Conservation (phyloP, 2,113 vertebrate species). For the Festucalex cinctus region DNA sequence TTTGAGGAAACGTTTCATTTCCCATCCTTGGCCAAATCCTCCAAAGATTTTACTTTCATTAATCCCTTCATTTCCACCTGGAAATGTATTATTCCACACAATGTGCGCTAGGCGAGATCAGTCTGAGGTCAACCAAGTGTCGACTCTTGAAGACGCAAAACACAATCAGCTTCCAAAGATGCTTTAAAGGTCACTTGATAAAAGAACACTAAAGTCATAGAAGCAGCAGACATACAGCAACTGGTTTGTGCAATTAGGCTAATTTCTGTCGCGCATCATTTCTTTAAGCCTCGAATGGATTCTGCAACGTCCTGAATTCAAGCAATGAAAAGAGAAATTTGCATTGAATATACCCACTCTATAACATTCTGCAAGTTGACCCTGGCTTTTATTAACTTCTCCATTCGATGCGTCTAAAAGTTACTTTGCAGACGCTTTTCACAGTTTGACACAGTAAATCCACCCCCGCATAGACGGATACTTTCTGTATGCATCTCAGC, state of each 20-base stretch:
- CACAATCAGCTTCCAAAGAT: constrained; percentile 5
- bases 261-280: not conserved
- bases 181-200: not conserved
- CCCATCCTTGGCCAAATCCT: constrained; percentile 15
- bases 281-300: constrained; percentile 5
- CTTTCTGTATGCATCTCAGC: not conserved
- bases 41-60: not conserved
- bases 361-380: constrained; percentile 11
- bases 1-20: not conserved
- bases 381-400: constrained; percentile 16
- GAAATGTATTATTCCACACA: constrained; percentile 21
- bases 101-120: constrained; percentile 44
- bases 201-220: constrained; percentile 10
- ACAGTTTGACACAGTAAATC: constrained; percentile 12
- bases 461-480: not conserved
- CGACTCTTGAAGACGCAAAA: constrained; percentile 10
- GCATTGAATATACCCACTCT: not conserved
- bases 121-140: constrained; percentile 44
- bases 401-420: not conserved
- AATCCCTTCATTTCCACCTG: not conserved
- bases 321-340: constrained; percentile 23
- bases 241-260: constrained; percentile 4
- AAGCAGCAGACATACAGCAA: not conserved
- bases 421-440: not conserved
- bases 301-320: constrained; percentile 18